Evolutionary conservation across 1,140 invertebrate genomes (phyloP).

Genomic region (Bombus balteatus): DNA sequence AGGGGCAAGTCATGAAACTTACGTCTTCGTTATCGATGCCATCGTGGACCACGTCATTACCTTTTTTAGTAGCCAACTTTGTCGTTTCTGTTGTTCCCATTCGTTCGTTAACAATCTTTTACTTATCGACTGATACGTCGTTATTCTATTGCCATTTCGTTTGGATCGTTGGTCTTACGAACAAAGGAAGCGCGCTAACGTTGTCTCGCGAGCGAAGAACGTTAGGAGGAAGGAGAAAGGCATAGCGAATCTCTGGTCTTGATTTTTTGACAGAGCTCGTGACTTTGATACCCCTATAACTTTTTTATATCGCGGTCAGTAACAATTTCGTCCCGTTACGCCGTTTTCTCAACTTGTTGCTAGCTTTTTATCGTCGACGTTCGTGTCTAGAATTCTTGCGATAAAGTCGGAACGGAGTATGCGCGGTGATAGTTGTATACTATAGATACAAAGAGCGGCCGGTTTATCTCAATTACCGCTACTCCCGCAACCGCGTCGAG

Average conservation of each 20-base stretch:
- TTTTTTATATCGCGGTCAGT: not conserved
- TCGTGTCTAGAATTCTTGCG: not conserved
- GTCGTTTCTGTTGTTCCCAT: not conserved
- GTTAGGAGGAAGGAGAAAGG: too few species aligned
- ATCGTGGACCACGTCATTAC: not conserved
- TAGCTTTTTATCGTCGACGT: not conserved
- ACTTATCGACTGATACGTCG: too few species aligned
- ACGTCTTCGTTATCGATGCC: not conserved
- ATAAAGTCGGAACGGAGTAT: not conserved
- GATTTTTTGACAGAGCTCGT: not conserved
- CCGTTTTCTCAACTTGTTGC: not conserved
- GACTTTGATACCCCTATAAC: too few species aligned
- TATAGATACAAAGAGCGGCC: conserved; percentile 23
- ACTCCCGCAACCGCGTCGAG: conserved; percentile 22
- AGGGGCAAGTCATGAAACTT: conserved; percentile 4
- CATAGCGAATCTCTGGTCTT: not conserved
- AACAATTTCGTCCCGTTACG: not conserved
- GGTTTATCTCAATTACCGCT: conserved; percentile 59
- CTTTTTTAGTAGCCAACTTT: not conserved
- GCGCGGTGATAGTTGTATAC: not conserved
- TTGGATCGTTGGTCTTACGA: too few species aligned
- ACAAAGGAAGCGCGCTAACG: not conserved
- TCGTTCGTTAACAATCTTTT: not conserved
- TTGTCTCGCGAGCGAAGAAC: too few species aligned
- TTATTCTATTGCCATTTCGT: too few species aligned